phyloP scores from a whole-genome alignment of 2,888 invertebrate genomes.

The Euproctis similis region DNA sequence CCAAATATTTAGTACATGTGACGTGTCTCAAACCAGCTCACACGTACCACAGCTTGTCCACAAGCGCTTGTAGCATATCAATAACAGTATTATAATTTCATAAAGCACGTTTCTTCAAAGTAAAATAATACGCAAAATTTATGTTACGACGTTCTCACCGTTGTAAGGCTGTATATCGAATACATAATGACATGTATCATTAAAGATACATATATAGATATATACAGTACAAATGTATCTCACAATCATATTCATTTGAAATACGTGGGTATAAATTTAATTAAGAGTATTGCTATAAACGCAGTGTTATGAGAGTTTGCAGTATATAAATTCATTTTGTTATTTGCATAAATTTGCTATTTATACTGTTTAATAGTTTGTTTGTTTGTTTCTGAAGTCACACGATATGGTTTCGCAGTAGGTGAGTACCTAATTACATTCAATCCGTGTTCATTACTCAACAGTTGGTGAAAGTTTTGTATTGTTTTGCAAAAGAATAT shows the following conservation, averaged over 20 bases:
- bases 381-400: slow-evolving; percentile 23
- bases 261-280: slow-evolving; percentile 72
- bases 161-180: slow-evolving; percentile 55
- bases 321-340: slow-evolving; percentile 48
- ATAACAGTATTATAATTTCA: slow-evolving; percentile 70
- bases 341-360: slow-evolving; percentile 55
- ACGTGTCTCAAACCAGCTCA: slow-evolving; percentile 26
- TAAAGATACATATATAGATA: no score
- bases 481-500: no score
- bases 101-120: slow-evolving; percentile 70
- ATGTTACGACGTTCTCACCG: slow-evolving; percentile 75
- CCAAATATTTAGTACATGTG: slow-evolving; percentile 32
- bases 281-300: slow-evolving; percentile 40
- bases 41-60: slow-evolving; percentile 50
- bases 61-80: slow-evolving; percentile 51
- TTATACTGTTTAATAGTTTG: slow-evolving; percentile 46
- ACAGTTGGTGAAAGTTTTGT: slow-evolving; percentile 1
- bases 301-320: slow-evolving; percentile 48
- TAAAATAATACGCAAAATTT: slow-evolving; percentile 76
- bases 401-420: slow-evolving; percentile 25
- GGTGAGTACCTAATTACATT: slow-evolving; percentile 7
- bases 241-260: slow-evolving; percentile 68
- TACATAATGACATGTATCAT: slow-evolving; percentile 60
- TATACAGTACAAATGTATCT: slow-evolving; percentile 43
- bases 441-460: slow-evolving; percentile 1